These are phyloP conservation scores for Dermatemys mawii DNA, from an alignment of 2,113 vertebrate species.

Conservation along the genomic window DNA sequence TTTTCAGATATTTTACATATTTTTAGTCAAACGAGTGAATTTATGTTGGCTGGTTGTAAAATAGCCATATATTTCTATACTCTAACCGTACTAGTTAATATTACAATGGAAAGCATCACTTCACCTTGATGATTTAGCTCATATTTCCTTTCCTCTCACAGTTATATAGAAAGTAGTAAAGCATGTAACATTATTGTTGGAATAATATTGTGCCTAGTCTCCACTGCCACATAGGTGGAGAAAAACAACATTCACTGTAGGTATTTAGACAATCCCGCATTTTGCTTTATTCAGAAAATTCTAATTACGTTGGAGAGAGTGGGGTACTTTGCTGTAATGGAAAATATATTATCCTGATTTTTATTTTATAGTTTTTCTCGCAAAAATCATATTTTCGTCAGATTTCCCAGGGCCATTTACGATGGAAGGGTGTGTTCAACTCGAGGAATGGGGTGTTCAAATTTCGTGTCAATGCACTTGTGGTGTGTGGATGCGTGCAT, in stretches of 20 bases:
- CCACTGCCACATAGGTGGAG: constrained; percentile 52
- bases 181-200: constrained; percentile 18
- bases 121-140: neutral
- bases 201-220: constrained; percentile 3
- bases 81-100: neutral
- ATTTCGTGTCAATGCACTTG: neutral
- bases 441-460: neutral
- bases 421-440: neutral
- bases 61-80: neutral
- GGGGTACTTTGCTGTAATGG: neutral
- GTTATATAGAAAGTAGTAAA: constrained; percentile 71
- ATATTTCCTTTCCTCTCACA: constrained; percentile 12
- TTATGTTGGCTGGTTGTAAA: neutral
- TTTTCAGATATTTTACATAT: neutral
- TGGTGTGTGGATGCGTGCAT: neutral
- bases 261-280: constrained; percentile 42
- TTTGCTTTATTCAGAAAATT: constrained; percentile 1
- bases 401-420: neutral
- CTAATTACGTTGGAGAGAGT: accelerated
- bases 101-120: neutral
- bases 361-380: neutral
- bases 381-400: neutral
- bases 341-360: neutral
- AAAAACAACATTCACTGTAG: constrained; percentile 19
- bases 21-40: neutral